Evolutionary conservation across 2,113 vertebrate genomes (phyloP).

Genomic region (Dunckerocampus dactyliophorus): DNA sequence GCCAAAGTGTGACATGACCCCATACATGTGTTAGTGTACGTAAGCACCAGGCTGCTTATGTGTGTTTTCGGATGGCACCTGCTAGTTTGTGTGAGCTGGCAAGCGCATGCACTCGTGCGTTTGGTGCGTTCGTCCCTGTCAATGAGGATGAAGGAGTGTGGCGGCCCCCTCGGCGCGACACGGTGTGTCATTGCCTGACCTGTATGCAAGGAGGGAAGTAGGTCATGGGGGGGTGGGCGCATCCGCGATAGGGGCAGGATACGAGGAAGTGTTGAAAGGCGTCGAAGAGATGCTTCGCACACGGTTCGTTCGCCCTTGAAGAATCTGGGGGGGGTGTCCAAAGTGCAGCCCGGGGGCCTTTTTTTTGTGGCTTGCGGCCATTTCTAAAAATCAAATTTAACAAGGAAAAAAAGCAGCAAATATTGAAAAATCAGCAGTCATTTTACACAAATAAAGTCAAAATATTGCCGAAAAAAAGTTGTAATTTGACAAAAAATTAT

Average conservation of each 20-base stretch:
- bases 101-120: not conserved
- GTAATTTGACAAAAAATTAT: too few species aligned
- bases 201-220: conserved; percentile 29
- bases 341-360: too few species aligned
- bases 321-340: not conserved
- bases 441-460: too few species aligned
- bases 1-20: conserved; percentile 41
- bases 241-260: conserved; percentile 25
- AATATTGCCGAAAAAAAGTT: too few species aligned
- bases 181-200: conserved; percentile 37
- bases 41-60: conserved; percentile 23
- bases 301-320: not conserved
- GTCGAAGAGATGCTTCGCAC: not conserved
- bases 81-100: conserved; percentile 1
- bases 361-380: too few species aligned
- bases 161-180: not conserved
- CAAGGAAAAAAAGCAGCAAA: too few species aligned
- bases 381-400: too few species aligned
- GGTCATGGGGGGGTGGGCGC: conserved; percentile 26
- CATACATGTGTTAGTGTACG: conserved; percentile 35
- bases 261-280: conserved; percentile 11
- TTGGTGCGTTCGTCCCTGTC: not conserved
- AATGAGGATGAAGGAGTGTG: conserved; percentile 8
- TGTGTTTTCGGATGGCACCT: conserved; percentile 18
- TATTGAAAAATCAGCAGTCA: too few species aligned